These are phyloP conservation scores for Neotoma lepida DNA, from an alignment of 2,113 vertebrate genomes.

Conservation along the genomic window DNA sequence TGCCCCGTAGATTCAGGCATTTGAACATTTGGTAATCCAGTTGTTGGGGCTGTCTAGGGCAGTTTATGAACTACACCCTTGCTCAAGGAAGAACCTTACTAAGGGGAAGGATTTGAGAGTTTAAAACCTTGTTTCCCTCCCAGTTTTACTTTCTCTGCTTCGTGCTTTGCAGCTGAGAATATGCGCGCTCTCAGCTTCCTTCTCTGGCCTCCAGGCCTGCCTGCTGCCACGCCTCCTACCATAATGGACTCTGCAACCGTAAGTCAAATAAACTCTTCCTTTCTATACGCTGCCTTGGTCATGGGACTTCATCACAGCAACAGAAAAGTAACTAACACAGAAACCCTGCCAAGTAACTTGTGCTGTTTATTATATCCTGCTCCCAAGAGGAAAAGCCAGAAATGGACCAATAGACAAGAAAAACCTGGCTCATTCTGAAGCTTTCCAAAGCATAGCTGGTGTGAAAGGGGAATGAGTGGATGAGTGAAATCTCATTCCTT, in stretches of 20 bases:
- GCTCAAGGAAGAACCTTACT: not conserved
- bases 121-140: not conserved
- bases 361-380: not conserved
- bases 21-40: not conserved
- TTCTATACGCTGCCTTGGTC: not conserved
- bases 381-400: constrained; percentile 18
- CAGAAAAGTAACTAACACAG: not conserved
- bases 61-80: not conserved
- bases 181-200: too few relatives aligned
- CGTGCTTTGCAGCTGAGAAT: too few relatives aligned
- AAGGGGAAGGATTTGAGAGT: not conserved
- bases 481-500: not conserved
- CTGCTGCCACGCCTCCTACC: not conserved
- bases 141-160: not conserved
- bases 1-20: not conserved
- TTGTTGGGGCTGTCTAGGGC: not conserved
- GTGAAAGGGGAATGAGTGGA: not conserved
- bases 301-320: not conserved
- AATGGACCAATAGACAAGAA: constrained; percentile 13
- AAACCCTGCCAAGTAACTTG: constrained; percentile 24
- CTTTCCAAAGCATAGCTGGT: not conserved
- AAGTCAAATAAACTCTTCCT: not conserved
- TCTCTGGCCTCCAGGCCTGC: not conserved
- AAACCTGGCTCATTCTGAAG: not conserved
- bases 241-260: not conserved